phyloP scores from a whole-genome alignment of 2,888 invertebrate species.

The Empis livida region DNA sequence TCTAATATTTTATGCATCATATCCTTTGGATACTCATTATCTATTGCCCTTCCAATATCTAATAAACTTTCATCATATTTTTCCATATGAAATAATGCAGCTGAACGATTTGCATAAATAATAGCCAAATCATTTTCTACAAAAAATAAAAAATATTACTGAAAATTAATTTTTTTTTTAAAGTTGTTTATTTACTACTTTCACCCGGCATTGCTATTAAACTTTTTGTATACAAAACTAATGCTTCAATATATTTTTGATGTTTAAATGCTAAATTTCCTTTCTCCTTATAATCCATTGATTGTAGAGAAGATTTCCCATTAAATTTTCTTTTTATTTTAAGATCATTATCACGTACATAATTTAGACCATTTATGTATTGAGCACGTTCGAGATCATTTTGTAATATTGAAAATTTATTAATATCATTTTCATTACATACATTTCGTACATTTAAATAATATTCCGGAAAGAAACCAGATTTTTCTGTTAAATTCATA shows the following conservation, averaged over 20 bases:
- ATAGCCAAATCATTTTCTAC: conserved; percentile 51
- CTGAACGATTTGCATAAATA: conserved; percentile 68
- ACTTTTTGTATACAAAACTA: conserved; percentile 55
- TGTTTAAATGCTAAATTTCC: conserved; percentile 62
- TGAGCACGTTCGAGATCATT: conserved; percentile 52
- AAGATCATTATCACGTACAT: conserved; percentile 39
- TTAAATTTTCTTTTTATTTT: conserved; percentile 37
- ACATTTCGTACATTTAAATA: conserved; percentile 45
- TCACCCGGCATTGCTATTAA: conserved; percentile 53
- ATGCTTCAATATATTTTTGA: conserved; percentile 53
- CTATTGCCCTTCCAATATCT: conserved; percentile 56
- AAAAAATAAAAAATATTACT: conserved; percentile 6
- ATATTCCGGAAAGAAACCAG: conserved; percentile 50
- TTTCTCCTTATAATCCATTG: conserved; percentile 51
- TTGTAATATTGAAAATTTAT: conserved; percentile 48
- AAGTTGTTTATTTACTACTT: conserved; percentile 42
- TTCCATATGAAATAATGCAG: conserved; percentile 59
- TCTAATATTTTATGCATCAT: conserved; percentile 64
- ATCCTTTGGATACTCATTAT: conserved; percentile 53
- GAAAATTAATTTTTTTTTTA: conserved; percentile 13
- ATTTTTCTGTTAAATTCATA: conserved; percentile 24
- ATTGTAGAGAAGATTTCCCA: conserved; percentile 43
- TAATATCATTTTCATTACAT: conserved; percentile 43
- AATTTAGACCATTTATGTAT: conserved; percentile 41
- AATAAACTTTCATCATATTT: conserved; percentile 51